Conservation (phyloP, 2,113 vertebrate species). For the Thunnus maccoyii region DNA sequence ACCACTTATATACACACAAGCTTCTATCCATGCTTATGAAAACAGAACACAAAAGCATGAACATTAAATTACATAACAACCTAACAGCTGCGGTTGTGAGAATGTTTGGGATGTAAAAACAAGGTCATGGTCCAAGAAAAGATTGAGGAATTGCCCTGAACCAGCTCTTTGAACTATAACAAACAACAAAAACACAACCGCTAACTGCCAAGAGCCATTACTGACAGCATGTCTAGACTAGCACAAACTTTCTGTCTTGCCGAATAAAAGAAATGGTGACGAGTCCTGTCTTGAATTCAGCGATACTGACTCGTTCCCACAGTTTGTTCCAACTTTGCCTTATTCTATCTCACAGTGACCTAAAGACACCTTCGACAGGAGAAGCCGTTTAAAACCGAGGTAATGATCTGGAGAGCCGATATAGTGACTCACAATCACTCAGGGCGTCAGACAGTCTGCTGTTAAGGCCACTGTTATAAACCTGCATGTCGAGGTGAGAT, state of each 20-base stretch:
- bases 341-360: constrained; percentile 12
- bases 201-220: not conserved
- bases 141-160: not conserved
- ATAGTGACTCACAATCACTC: constrained; percentile 38
- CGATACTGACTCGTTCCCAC: constrained; percentile 24
- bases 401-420: constrained; percentile 50
- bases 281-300: constrained; percentile 9
- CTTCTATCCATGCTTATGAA: not conserved
- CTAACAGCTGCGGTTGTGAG: not conserved
- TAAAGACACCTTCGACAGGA: constrained; percentile 10
- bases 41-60: not conserved
- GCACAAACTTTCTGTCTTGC: not conserved
- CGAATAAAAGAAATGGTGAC: not conserved
- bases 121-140: not conserved
- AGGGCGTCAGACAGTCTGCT: constrained; percentile 67
- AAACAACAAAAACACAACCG: constrained; percentile 25
- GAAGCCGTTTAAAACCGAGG: constrained; percentile 44
- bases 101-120: not conserved
- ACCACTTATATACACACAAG: not conserved
- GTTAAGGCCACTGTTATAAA: constrained; percentile 30
- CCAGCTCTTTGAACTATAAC: not conserved
- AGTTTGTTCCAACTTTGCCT: not conserved
- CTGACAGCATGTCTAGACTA: constrained; percentile 3
- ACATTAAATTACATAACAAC: not conserved
- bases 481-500: constrained; percentile 41